A percentile compares a stretch with the other conserved stretches of the same genome.
Evolutionary conservation across 2,113 vertebrate species (phyloP).

Genomic region (Turdus rufiventris): DNA sequence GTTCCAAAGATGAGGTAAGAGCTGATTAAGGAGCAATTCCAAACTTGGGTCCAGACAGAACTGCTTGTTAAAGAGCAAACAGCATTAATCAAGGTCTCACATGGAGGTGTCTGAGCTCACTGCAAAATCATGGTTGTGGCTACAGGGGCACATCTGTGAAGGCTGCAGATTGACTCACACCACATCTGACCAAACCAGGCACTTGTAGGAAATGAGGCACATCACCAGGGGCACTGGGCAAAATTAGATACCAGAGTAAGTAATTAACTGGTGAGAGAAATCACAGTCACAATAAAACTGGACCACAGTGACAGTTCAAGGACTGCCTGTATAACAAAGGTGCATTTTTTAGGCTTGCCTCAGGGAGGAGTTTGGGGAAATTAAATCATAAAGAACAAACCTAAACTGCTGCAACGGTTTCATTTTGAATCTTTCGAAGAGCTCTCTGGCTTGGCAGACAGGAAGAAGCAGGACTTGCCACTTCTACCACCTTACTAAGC

Average conservation of each 20-base stretch:
- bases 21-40: background rate
- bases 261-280: background rate
- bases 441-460: background rate
- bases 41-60: rapidly evolving
- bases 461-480: background rate
- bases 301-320: background rate
- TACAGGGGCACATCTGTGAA: background rate
- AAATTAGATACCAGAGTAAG: rapidly evolving
- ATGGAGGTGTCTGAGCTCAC: background rate
- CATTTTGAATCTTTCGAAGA: background rate
- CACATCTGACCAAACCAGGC: background rate
- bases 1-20: background rate
- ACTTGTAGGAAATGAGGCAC: rapidly evolving
- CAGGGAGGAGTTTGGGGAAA: background rate
- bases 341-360: background rate
- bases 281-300: rapidly evolving
- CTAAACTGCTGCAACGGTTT: background rate
- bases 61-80: background rate
- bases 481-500: background rate
- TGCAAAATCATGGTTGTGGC: background rate
- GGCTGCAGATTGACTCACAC: rapidly evolving
- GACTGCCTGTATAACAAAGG: background rate
- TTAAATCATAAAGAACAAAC: background rate
- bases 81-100: background rate
- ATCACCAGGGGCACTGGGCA: background rate